Percentiles rank a stretch among this genome's conserved stretches.
phyloP scores from a whole-genome alignment of 2,113 vertebrate genomes.

The Typhlomys cinereus region DNA sequence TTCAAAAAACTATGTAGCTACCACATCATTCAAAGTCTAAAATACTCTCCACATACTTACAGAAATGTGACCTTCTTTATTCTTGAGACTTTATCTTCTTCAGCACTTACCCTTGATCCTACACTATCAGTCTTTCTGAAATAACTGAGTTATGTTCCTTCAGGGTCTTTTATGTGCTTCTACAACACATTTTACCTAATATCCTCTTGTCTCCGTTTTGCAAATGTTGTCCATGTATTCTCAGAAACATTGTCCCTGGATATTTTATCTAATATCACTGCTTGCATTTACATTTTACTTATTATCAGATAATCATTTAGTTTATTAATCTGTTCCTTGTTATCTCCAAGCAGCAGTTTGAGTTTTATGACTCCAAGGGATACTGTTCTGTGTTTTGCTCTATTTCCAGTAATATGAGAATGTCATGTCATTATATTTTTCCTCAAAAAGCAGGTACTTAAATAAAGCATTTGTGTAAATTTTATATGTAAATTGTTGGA shows the following conservation, averaged over 20 bases:
- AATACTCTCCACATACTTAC: too few relatives aligned
- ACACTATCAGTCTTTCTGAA: neutral
- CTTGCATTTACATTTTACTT: neutral
- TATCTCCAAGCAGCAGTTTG: neutral
- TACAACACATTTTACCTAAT: neutral
- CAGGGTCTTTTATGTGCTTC: neutral
- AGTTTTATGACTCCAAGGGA: neutral
- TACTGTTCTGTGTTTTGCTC: neutral
- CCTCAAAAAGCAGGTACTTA: neutral
- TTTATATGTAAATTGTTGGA: slow-evolving; percentile 1
- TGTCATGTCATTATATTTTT: neutral
- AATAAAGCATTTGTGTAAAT: neutral
- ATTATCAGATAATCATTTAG: neutral
- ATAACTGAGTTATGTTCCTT: neutral
- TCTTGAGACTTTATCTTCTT: neutral
- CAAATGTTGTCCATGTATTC: neutral
- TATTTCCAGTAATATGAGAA: neutral
- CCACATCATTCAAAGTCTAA: too few relatives aligned
- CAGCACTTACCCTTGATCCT: neutral
- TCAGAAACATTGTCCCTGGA: neutral
- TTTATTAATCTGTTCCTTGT: neutral
- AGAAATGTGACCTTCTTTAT: too few relatives aligned
- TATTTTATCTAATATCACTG: neutral
- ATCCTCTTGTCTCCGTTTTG: neutral
- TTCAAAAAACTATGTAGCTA: too few relatives aligned